A percentile compares a stretch with the other conserved stretches of the same genome.
Evolutionary conservation across 2,797 vertebrate genomes (phyloP).

Genomic region (Cyprinodon diabolis): DNA sequence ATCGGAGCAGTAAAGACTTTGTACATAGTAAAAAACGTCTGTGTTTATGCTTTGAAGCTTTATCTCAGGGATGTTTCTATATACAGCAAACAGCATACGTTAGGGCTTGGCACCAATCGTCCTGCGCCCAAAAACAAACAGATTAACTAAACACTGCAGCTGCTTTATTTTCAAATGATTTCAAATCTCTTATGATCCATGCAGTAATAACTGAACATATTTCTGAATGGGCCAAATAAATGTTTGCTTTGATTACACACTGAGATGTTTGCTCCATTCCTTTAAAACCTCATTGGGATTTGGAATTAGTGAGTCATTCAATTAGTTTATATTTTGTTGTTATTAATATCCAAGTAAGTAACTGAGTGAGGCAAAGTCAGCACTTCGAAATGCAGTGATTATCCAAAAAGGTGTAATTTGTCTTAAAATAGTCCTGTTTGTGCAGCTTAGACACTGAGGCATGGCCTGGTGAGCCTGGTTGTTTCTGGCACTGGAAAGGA

Average conservation of each 20-base stretch:
- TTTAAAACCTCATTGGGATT: neutral
- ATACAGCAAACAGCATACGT: neutral
- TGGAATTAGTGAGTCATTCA: neutral
- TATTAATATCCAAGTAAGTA: neutral
- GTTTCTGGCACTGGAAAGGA: neutral
- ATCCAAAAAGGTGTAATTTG: neutral
- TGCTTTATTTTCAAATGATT: neutral
- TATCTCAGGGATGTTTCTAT: neutral
- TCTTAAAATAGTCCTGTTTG: neutral
- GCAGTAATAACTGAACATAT: neutral
- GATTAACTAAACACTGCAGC: neutral
- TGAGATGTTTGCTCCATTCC: neutral
- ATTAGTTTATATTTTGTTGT: neutral
- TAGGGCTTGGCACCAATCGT: neutral
- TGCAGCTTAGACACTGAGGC: neutral
- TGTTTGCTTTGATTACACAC: neutral
- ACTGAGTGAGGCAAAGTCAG: neutral
- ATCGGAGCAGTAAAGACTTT: neutral
- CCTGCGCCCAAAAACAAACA: neutral
- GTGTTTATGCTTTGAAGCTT: neutral
- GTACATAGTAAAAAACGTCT: neutral
- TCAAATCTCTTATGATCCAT: constrained; percentile 2
- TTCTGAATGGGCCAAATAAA: neutral
- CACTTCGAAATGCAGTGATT: neutral
- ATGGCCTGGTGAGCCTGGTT: neutral